Conservation (phyloP, 2,113 vertebrate genomes). For the Elanoides forficatus region DNA sequence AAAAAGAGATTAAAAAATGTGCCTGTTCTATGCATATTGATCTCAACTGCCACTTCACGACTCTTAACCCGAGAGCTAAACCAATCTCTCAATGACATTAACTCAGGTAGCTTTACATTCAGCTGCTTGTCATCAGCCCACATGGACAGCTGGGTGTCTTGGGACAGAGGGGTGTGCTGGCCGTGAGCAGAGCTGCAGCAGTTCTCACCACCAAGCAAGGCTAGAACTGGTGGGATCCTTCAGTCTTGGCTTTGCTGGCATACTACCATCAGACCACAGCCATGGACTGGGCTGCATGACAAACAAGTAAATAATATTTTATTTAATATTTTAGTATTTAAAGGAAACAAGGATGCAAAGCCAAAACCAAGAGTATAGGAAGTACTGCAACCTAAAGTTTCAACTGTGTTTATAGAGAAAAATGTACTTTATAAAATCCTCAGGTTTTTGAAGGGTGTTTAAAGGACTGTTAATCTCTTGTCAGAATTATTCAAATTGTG, state of each 20-base stretch:
- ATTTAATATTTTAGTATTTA: neutral
- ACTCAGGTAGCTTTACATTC: neutral
- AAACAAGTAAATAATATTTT: neutral
- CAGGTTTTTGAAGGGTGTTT: neutral
- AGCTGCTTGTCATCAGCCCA: neutral
- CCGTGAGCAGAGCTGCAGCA: neutral
- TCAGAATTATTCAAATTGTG: slow-evolving; percentile 7
- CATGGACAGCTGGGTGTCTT: neutral
- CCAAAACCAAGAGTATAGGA: neutral
- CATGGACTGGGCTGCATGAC: neutral
- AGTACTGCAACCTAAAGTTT: neutral
- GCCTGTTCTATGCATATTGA: neutral
- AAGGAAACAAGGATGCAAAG: neutral
- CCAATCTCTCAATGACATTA: neutral
- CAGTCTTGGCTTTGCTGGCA: neutral
- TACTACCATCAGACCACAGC: neutral
- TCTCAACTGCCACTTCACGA: neutral
- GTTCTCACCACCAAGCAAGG: neutral
- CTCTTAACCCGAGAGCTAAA: neutral
- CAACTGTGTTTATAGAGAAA: neutral
- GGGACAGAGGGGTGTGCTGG: neutral
- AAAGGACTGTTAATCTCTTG: neutral
- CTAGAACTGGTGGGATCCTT: neutral
- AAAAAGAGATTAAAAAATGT: neutral
- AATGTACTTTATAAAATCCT: neutral